phyloP scores from a whole-genome alignment of 1,140 invertebrate genomes.

The Polypedilum pembai region DNA sequence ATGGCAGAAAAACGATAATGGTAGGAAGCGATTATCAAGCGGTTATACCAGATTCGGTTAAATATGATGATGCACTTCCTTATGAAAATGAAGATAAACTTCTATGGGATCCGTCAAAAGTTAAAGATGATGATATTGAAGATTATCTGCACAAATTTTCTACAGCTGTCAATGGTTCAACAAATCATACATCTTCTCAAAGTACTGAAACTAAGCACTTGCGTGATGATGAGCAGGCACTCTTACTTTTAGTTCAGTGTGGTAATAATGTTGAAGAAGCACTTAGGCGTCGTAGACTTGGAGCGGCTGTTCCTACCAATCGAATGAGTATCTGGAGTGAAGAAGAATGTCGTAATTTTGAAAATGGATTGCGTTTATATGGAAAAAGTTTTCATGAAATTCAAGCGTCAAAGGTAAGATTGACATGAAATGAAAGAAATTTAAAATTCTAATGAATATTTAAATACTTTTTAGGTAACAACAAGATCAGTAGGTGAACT shows the following conservation, averaged over 20 bases:
- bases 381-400: slow-evolving; percentile 96
- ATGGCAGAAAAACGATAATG: slow-evolving; percentile 79
- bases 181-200: slow-evolving; percentile 43
- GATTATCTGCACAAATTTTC: slow-evolving; percentile 67
- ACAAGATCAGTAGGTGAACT: slow-evolving; percentile 94
- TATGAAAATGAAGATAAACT: slow-evolving; percentile 96
- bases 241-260: slow-evolving; percentile 87
- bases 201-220: slow-evolving; percentile 71
- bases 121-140: slow-evolving; percentile 67
- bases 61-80: slow-evolving; percentile 85
- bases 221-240: slow-evolving; percentile 88
- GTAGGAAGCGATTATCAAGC: slow-evolving; percentile 93
- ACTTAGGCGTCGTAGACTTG: slow-evolving; percentile 71
- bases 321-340: slow-evolving; percentile 90
- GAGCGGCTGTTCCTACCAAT: slow-evolving; percentile 61
- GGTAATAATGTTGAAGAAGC: slow-evolving; percentile 93
- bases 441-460: slow-evolving; percentile 21
- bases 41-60: slow-evolving; percentile 79
- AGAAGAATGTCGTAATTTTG: slow-evolving; percentile 95
- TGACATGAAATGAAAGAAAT: slow-evolving; percentile 24
- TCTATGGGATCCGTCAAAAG: slow-evolving; percentile 79
- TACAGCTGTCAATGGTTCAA: slow-evolving; percentile 39
- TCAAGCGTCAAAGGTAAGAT: slow-evolving; percentile 79
- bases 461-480: slow-evolving; percentile 52
- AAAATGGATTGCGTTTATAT: slow-evolving; percentile 82